Evolutionary conservation across 2,113 vertebrate species (phyloP).

Genomic region (Sinocyclocheilus anshuiensis): DNA sequence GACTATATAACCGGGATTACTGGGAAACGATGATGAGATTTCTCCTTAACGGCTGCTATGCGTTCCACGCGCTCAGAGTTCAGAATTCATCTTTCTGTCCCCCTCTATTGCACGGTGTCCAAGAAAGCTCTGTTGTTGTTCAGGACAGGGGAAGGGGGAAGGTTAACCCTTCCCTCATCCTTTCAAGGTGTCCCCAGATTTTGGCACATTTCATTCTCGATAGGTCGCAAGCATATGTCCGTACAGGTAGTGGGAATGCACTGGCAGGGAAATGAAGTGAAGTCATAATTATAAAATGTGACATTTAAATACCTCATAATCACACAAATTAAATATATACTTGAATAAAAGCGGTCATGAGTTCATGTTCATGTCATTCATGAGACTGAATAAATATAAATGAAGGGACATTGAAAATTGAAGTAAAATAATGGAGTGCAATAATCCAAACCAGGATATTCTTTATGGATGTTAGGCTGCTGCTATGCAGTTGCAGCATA

Average conservation of each 20-base stretch:
- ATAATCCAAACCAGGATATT: background rate
- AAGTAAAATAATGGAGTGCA: background rate
- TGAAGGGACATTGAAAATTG: no score
- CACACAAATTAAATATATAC: background rate
- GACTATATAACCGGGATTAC: conserved; percentile 74
- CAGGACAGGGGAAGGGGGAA: conserved; percentile 64
- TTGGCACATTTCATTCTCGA: conserved; percentile 83
- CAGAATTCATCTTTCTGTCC: conserved; percentile 63
- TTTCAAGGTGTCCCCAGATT: conserved; percentile 65
- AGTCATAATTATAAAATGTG: background rate
- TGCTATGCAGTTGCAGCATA: background rate
- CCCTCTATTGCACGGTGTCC: conserved; percentile 76
- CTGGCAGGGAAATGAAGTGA: conserved; percentile 70
- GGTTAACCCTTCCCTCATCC: conserved; percentile 33
- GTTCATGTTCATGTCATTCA: background rate
- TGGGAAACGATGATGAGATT: conserved; percentile 56
- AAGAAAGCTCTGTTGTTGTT: conserved; percentile 52
- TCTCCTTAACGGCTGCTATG: conserved; percentile 63
- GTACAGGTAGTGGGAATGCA: conserved; percentile 83
- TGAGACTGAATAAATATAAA: background rate
- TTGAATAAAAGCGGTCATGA: background rate
- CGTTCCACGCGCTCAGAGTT: conserved; percentile 69
- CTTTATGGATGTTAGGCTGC: no score
- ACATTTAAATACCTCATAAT: background rate
- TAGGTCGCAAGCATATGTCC: conserved; percentile 89